phyloP scores from a whole-genome alignment of 2,888 invertebrate species.

The Drosophila anomelani region DNA sequence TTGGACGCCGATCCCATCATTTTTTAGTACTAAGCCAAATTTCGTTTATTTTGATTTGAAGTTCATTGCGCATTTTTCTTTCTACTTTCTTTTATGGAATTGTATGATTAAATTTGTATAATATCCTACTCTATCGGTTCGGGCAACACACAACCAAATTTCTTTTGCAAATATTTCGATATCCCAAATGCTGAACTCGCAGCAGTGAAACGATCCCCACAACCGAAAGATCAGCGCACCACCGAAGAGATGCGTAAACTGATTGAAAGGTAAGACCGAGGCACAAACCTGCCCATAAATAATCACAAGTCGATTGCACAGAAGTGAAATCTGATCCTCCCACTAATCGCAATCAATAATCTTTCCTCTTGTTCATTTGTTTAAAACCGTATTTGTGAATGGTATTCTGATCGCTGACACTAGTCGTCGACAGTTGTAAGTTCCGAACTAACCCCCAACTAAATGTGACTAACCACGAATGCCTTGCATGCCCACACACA shows the following conservation, averaged over 20 bases:
- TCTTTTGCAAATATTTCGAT: slow-evolving; percentile 48
- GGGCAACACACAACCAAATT: slow-evolving; percentile 47
- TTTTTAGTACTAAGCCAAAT: slow-evolving; percentile 27
- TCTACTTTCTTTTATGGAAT: slow-evolving; percentile 55
- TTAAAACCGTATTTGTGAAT: slow-evolving; percentile 21
- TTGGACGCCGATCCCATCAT: slow-evolving; percentile 16
- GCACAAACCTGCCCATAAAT: slow-evolving; percentile 10
- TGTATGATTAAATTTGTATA: slow-evolving; percentile 54
- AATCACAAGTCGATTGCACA: slow-evolving; percentile 11
- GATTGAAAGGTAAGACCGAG: slow-evolving; percentile 93
- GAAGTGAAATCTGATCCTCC: slow-evolving; percentile 9
- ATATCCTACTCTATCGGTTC: slow-evolving; percentile 49
- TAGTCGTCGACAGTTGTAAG: slow-evolving; percentile 83
- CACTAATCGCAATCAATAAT: slow-evolving; percentile 24
- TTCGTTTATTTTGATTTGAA: slow-evolving; percentile 15
- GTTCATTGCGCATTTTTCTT: slow-evolving; percentile 42
- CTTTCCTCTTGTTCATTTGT: slow-evolving; percentile 29
- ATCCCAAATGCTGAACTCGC: slow-evolving; percentile 53
- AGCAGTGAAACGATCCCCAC: slow-evolving; percentile 88
- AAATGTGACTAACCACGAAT: slow-evolving; percentile 32
- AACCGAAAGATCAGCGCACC: slow-evolving; percentile 95
- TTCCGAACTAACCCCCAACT: slow-evolving; percentile 48
- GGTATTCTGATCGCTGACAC: slow-evolving; percentile 47
- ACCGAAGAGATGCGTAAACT: slow-evolving; percentile 98
- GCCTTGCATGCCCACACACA: slow-evolving; percentile 27